Percentiles rank a stretch among this genome's conserved stretches.
phyloP scores from a whole-genome alignment of 2,888 invertebrate genomes.

The Phania funesta region DNA sequence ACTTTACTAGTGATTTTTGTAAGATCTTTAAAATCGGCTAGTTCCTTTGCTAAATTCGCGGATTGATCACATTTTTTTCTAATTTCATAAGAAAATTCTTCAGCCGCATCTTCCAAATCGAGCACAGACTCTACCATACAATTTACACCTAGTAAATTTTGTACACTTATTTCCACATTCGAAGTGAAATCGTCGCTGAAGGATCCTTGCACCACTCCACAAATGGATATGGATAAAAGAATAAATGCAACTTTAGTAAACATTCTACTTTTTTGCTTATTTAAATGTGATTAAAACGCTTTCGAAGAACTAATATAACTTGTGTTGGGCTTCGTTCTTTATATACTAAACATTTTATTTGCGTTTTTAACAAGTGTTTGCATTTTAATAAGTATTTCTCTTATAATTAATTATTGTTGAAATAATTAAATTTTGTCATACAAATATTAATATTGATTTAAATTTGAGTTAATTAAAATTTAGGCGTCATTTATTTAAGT shows the following conservation, averaged over 20 bases:
- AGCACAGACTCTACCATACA: slow-evolving; percentile 15
- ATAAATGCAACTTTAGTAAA: slow-evolving; percentile 27
- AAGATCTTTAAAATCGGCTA: neutral
- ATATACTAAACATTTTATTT: slow-evolving; percentile 26
- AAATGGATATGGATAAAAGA: slow-evolving; percentile 15
- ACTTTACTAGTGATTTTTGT: neutral
- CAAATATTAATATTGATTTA: neutral
- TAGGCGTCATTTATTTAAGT: neutral
- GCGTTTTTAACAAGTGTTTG: slow-evolving; percentile 33
- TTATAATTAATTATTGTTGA: slow-evolving; percentile 17
- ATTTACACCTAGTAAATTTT: slow-evolving; percentile 37
- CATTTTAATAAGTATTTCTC: neutral
- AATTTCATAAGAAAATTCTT: slow-evolving; percentile 27
- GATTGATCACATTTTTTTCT: neutral
- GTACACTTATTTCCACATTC: neutral
- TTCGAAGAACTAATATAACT: neutral
- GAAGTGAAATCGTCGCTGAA: neutral
- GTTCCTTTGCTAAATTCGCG: neutral
- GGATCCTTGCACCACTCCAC: neutral
- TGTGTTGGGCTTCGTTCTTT: neutral
- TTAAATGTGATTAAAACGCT: neutral
- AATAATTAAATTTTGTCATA: neutral
- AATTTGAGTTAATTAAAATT: neutral
- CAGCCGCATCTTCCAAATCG: slow-evolving; percentile 24
- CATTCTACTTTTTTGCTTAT: slow-evolving; percentile 4